phyloP scores from a whole-genome alignment of 2,797 vertebrate species.

The Labeo calbasu region DNA sequence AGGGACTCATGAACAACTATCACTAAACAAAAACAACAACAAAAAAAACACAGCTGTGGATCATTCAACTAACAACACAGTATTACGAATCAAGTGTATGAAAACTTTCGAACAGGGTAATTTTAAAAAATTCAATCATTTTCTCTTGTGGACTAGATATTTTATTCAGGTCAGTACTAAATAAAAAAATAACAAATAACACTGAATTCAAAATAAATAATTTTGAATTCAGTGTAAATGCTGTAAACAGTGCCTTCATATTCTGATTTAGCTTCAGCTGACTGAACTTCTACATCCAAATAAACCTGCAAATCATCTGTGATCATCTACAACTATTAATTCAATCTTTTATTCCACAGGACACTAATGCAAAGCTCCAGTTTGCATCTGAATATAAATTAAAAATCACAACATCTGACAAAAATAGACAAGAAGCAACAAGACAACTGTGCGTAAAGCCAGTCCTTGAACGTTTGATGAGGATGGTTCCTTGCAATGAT shows the following conservation, averaged over 20 bases:
- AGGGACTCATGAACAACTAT: too few relatives aligned
- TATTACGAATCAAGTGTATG: too few relatives aligned
- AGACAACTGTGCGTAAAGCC: background rate
- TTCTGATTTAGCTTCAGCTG: background rate
- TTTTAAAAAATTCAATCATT: too few relatives aligned
- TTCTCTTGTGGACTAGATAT: too few relatives aligned
- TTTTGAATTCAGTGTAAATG: background rate
- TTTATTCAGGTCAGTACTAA: too few relatives aligned
- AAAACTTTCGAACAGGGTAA: too few relatives aligned
- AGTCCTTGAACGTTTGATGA: background rate
- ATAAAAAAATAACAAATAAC: too few relatives aligned
- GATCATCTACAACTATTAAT: background rate
- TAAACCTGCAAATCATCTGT: background rate
- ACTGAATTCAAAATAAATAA: too few relatives aligned
- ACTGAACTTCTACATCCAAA: background rate
- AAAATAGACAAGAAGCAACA: background rate
- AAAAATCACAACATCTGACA: slow-evolving; percentile 16
- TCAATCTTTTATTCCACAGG: background rate
- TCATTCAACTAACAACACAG: too few relatives aligned
- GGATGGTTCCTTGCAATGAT: background rate
- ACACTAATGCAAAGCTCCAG: background rate
- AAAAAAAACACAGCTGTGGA: too few relatives aligned
- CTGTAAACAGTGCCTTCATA: background rate
- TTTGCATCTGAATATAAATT: slow-evolving; percentile 6
- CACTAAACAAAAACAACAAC: too few relatives aligned